Base-by-base conservation (phyloP, 2,113 vertebrate species). In the Nycticebus coucang region DNA sequence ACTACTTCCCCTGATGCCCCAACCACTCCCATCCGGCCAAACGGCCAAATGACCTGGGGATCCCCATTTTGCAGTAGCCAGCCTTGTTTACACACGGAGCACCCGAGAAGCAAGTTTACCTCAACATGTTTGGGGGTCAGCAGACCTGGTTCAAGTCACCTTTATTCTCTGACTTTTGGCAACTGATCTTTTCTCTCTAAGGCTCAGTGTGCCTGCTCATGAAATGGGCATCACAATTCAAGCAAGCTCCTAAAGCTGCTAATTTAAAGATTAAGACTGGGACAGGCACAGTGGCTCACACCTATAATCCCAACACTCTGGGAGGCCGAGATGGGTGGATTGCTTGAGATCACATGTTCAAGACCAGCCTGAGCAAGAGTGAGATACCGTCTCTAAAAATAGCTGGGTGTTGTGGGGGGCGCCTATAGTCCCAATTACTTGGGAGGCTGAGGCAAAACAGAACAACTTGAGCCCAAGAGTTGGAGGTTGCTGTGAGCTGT, bases 171-270 rank as follows among this genome's bases (percentile, higher is more conserved):
- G 37, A 84, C 87, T 80, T 71, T 33, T 53, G 78, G 41, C 33
- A 24, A 91, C 60, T 71, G 50, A 50, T 17, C 2, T 83, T 37
- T 19, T 64, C 30, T 45, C 37, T 84, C 62, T 66, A 10, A 41
- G 60, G 50, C 91, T 97, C 92, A 12, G 28, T 94, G 24, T 96
- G 14, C 30, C 37, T n/a, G 9, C 53, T 92, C 45, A 35, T 9
- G 41, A 64, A 78, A 45, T 53, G 74, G 85, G 30, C 15, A 19
- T 68, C 64, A 41, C 35, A 75, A 68, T 66, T 60, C 77, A 37
- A 69, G 62, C 45, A 81, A 94, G 37, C 12, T 64, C 28, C 19
- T 35, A 45, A 41, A 26, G 10, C 55, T 66, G 13, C n/a, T 71
- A 41, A 33, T 81, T 81, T 21, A 60, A 84, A 96, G 41, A 57